A percentile compares a stretch with the other conserved stretches of the same genome.
phyloP scores from a whole-genome alignment of 2,113 vertebrate species.

The Corythornis madagascariensis region DNA sequence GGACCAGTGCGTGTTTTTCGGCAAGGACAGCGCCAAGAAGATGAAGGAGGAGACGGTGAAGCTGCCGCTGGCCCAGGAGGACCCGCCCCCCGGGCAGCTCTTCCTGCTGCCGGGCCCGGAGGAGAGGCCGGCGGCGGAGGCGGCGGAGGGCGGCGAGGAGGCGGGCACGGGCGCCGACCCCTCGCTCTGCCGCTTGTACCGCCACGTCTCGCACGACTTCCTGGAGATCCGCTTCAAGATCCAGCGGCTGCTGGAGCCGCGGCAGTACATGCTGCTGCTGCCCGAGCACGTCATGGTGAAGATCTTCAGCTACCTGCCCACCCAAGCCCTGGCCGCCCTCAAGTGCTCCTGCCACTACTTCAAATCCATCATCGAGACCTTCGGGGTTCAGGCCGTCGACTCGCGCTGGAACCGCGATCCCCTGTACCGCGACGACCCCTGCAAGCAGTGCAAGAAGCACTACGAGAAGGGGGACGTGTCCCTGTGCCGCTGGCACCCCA shows the following conservation, averaged over 20 bases:
- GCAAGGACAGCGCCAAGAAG: constrained; percentile 90
- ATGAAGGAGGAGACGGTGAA: constrained; percentile 91
- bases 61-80: constrained; percentile 78
- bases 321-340: constrained; percentile 88
- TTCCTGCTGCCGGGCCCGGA: constrained; percentile 83
- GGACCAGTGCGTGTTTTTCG: constrained; percentile 93
- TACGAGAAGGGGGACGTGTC: constrained; percentile 93
- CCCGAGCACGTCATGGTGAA: constrained; percentile 94
- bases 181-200: constrained; percentile 91
- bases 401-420: constrained; percentile 94
- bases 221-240: constrained; percentile 97
- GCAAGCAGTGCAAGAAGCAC: constrained; percentile 93
- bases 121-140: constrained; percentile 43
- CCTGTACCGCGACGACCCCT: constrained; percentile 92
- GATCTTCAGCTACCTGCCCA: constrained; percentile 93
- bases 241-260: constrained; percentile 90
- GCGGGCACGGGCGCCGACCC: constrained; percentile 64
- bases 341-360: constrained; percentile 96
- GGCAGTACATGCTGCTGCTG: constrained; percentile 94
- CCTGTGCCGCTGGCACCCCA: constrained; percentile 96
- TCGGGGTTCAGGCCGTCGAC: constrained; percentile 88
- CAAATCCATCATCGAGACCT: constrained; percentile 89
- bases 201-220: constrained; percentile 94
- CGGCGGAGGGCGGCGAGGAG: not conserved
- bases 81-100: constrained; percentile 89